A percentile compares a stretch with the other conserved stretches of the same genome.
These are phyloP conservation scores for Drosophila tristis DNA, from an alignment of 1,140 invertebrate genomes.

Conservation along the genomic window DNA sequence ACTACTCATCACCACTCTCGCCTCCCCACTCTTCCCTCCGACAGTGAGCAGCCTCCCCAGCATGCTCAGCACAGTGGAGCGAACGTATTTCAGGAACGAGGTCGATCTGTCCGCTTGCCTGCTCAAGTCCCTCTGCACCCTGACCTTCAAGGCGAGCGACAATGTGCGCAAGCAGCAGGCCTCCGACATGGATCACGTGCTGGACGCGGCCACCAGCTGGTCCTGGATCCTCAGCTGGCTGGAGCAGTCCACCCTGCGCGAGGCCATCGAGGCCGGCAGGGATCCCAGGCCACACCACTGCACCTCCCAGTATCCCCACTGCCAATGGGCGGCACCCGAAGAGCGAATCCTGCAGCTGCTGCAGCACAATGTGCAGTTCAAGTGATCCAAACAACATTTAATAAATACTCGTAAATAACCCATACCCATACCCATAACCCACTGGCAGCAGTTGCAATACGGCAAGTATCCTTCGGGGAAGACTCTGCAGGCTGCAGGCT, in stretches of 20 bases:
- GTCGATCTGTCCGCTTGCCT: conserved; percentile 62
- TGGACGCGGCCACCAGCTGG: conserved; percentile 61
- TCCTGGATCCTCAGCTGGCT: conserved; percentile 55
- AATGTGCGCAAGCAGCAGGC: conserved; percentile 41
- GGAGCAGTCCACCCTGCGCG: conserved; percentile 47
- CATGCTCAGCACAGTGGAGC: conserved; percentile 55
- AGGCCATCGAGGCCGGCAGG: conserved; percentile 59
- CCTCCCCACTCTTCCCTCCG: background rate
- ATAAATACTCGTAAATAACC: no score
- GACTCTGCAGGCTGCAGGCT: no score
- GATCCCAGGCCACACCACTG: conserved; percentile 25
- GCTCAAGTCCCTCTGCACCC: conserved; percentile 64
- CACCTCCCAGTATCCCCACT: conserved; percentile 52
- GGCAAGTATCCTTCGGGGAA: no score
- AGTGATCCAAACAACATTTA: background rate
- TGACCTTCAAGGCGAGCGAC: conserved; percentile 38
- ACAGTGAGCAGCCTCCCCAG: conserved; percentile 60
- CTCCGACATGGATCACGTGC: conserved; percentile 55
- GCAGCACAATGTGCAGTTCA: conserved; percentile 61
- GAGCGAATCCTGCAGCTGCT: conserved; percentile 48
- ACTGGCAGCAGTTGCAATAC: no score
- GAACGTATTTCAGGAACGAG: conserved; percentile 58
- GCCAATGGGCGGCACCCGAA: conserved; percentile 64
- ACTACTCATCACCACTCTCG: background rate
- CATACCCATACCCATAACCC: no score